Evolutionary conservation across 2,888 invertebrate species (phyloP).

Genomic region (Leptopilina syphax): DNA sequence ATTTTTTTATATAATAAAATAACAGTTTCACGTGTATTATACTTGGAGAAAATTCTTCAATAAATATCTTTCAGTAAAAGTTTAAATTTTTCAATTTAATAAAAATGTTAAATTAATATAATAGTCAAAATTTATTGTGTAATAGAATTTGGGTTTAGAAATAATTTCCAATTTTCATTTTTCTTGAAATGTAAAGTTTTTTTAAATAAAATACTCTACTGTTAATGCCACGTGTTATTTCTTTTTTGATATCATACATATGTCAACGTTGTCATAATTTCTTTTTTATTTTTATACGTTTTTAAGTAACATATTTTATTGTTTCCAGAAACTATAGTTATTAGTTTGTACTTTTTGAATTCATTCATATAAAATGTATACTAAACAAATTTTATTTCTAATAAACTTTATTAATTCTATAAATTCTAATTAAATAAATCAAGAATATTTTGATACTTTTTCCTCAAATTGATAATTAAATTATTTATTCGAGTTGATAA

Average conservation of each 20-base stretch:
- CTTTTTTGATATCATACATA: background rate
- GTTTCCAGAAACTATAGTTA: background rate
- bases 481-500: too few species aligned
- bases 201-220: background rate
- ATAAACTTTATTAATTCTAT: too few species aligned
- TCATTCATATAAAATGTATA: too few species aligned
- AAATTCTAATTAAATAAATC: too few species aligned
- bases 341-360: background rate
- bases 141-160: too few species aligned
- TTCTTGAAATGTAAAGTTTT: background rate
- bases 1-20: background rate
- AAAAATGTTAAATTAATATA: background rate
- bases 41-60: background rate
- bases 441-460: too few species aligned
- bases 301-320: background rate
- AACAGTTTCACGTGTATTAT: background rate
- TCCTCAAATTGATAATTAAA: too few species aligned
- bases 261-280: background rate
- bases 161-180: background rate
- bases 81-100: background rate
- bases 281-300: background rate
- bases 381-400: too few species aligned
- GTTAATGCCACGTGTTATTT: slow-evolving; percentile 12
- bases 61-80: background rate
- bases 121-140: too few species aligned